Evolutionary conservation across 1,140 invertebrate genomes (phyloP).

Genomic region (Phthorimaea operculella): DNA sequence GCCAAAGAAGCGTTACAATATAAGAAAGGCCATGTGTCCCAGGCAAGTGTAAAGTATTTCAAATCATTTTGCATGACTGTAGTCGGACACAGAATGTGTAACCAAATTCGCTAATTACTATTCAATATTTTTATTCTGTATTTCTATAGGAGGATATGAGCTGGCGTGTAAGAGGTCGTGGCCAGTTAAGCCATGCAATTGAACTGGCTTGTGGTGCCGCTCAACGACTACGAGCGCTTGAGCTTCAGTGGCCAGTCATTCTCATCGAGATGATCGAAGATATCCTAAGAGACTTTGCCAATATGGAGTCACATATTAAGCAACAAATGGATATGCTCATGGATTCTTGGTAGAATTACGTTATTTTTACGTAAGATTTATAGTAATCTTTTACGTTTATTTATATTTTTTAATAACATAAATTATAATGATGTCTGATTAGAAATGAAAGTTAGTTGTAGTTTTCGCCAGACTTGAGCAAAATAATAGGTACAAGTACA

Average conservation of each 20-base stretch:
- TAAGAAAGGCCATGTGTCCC: conserved; percentile 73
- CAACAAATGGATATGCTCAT: conserved; percentile 58
- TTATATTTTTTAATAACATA: too few relatives aligned
- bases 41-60: conserved; percentile 48
- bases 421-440: too few relatives aligned
- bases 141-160: conserved; percentile 73
- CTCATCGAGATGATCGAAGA: conserved; percentile 79
- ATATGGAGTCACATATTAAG: conserved; percentile 82
- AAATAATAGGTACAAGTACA: too few relatives aligned
- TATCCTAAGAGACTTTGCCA: conserved; percentile 79
- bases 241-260: conserved; percentile 79
- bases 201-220: conserved; percentile 78
- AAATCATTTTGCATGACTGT: not conserved
- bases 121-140: not conserved
- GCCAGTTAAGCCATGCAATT: conserved; percentile 74
- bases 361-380: not conserved
- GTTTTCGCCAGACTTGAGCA: too few relatives aligned
- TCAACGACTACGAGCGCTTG: conserved; percentile 77
- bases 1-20: conserved; percentile 89
- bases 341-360: conserved; percentile 29
- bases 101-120: too few relatives aligned
- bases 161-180: conserved; percentile 76
- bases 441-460: too few relatives aligned
- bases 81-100: conserved; percentile 1
- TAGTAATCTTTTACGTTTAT: too few relatives aligned